Evolutionary conservation across 2,797 vertebrate species (phyloP), one percentile per base, ranked within the genome.

Genomic region (Bovichtus diacanthus): DNA sequence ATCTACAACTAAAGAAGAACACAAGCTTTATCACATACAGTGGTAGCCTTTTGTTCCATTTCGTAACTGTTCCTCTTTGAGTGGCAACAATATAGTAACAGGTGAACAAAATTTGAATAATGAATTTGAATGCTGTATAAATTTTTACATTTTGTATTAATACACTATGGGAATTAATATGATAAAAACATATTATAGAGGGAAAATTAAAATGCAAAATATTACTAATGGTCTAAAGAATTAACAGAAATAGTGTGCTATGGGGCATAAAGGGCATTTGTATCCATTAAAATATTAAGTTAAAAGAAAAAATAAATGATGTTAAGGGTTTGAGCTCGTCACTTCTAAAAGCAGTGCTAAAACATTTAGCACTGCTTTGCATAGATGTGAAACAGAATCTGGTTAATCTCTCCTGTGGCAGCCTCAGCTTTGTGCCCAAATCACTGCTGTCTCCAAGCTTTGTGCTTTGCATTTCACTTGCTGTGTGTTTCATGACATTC

Each of bases 401-500:
- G 19, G 38, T 74, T 75, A 39, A 27, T 38, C 11, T 8, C 34
- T n/a, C 9, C 46, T 49, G 51, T 38, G 29, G 8, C 27, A 34
- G 54, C 38, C 31, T 16, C 39, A 58, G 49, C 63, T 41, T 36
- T 61, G 29, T 56, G 51, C 15, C 36, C 43, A 49, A 81, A 62
- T n/a, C 43, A 64, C 56, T 18, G 49, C 53, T 23, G 46, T 64
- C 50, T 72, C 59, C 6, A 6, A 70, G 61, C 65, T 46, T 49
- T 53, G 13, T 67, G 58, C 5, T 31, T 18, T 85, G 80, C 69
- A 69, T 71, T 69, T 9, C 44, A 50, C 67, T 55, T 34, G 39
- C 53, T 41, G 63, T 65, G 38, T 56, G 73, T 64, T 76, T 80
- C 72, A 61, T 38, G 56, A 76, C 54, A 73, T 47, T 71, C 51